Evolutionary conservation across 1,140 invertebrate species (phyloP).

Genomic region (Pinna nobilis): DNA sequence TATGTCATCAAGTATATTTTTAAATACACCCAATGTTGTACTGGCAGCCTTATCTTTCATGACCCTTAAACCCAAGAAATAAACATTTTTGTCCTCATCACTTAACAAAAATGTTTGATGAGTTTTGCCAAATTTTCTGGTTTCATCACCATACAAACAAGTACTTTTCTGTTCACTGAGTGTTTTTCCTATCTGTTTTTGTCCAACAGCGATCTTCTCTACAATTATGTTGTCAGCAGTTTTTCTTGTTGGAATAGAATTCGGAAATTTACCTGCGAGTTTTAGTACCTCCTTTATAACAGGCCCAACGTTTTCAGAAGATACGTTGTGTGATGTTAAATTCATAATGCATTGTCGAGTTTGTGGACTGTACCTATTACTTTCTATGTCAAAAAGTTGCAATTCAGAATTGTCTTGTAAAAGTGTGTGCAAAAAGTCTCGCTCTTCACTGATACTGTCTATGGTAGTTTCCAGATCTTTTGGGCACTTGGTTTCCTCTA

Average conservation of each 20-base stretch:
- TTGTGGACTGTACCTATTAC: slow-evolving; percentile 8
- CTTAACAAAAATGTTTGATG: slow-evolving; percentile 18
- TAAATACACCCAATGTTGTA: slow-evolving; percentile 35
- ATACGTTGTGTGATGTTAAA: slow-evolving; percentile 17
- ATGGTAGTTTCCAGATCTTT: too few species aligned
- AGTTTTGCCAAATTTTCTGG: slow-evolving; percentile 31
- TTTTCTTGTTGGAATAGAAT: slow-evolving; percentile 11
- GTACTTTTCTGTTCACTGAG: background rate
- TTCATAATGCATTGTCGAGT: slow-evolving; percentile 25
- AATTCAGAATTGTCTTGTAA: background rate
- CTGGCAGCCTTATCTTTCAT: slow-evolving; percentile 31
- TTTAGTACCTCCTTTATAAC: slow-evolving; percentile 37
- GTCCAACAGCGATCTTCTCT: slow-evolving; percentile 3
- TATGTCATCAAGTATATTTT: slow-evolving; percentile 35
- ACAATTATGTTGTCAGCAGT: slow-evolving; percentile 14
- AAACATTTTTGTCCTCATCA: slow-evolving; percentile 33
- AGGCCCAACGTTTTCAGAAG: slow-evolving; percentile 23
- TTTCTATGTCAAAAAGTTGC: slow-evolving; percentile 2
- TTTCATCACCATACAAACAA: slow-evolving; percentile 39
- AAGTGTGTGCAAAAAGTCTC: slow-evolving; percentile 5
- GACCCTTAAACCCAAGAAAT: slow-evolving; percentile 31
- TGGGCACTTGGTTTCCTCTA: too few species aligned
- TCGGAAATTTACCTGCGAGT: slow-evolving; percentile 26
- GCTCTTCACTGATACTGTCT: too few species aligned
- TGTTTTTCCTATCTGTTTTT: background rate